Percentiles rank a stretch among this genome's conserved stretches.
These are phyloP conservation scores for Eurystomus gularis DNA, from an alignment of 2,113 vertebrate genomes.

Conservation along the genomic window DNA sequence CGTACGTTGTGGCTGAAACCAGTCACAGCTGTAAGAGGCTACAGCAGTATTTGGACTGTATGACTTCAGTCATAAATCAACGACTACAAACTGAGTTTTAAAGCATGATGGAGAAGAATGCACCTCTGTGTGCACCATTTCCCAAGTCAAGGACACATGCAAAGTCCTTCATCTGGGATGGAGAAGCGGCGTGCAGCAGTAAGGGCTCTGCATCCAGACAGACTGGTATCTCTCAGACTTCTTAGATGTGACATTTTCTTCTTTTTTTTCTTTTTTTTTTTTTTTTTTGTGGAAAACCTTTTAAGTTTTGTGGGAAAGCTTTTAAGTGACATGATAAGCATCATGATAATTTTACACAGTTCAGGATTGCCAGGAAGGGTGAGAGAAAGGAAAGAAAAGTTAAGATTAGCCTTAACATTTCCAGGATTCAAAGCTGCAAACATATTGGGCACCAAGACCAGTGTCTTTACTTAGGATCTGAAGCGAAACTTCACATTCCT, in stretches of 20 bases:
- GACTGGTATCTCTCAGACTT: not conserved
- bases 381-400: not conserved
- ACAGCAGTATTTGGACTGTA: not conserved
- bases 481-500: not conserved
- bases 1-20: not conserved
- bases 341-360: not conserved
- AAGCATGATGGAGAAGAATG: not conserved
- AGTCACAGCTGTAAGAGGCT: not conserved
- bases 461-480: not conserved
- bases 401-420: not conserved
- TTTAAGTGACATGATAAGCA: not conserved
- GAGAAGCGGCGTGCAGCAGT: not conserved
- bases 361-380: not conserved
- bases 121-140: not conserved
- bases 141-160: not conserved
- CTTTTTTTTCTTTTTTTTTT: not conserved
- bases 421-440: not conserved
- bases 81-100: not conserved
- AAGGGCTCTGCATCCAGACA: not conserved
- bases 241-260: not conserved
- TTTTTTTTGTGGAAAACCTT: not conserved
- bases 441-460: not conserved
- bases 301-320: not conserved
- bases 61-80: not conserved
- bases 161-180: not conserved